These are phyloP conservation scores for Glomeris maerens DNA, from an alignment of 1,140 invertebrate genomes.

Conservation along the genomic window DNA sequence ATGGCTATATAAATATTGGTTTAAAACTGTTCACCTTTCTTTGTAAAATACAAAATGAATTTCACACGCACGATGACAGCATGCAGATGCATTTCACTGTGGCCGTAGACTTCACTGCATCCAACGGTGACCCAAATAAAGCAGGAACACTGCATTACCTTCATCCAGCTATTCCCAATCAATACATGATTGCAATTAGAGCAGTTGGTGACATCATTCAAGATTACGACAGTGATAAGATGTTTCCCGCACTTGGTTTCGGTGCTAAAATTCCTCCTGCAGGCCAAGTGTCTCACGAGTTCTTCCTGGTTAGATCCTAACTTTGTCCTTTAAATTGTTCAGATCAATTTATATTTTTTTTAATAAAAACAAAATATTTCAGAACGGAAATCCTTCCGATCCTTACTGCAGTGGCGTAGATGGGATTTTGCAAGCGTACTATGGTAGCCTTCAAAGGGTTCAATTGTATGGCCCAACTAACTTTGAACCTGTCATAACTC, in stretches of 20 bases:
- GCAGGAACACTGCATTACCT: conserved; percentile 39
- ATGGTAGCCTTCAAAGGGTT: conserved; percentile 32
- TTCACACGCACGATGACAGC: background rate
- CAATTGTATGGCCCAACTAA: conserved; percentile 39
- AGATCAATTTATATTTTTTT: too few relatives aligned
- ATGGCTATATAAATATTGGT: background rate
- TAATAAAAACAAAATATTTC: too few relatives aligned
- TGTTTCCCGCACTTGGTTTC: conserved; percentile 38
- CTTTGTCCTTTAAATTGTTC: too few relatives aligned
- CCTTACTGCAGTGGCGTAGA: conserved; percentile 40
- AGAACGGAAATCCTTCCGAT: conserved; percentile 40
- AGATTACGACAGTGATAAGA: conserved; percentile 32
- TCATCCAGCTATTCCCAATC: conserved; percentile 30
- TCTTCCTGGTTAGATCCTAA: too few relatives aligned
- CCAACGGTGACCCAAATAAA: conserved; percentile 41
- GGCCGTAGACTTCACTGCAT: conserved; percentile 52
- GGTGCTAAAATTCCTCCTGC: conserved; percentile 38
- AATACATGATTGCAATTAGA: conserved; percentile 39
- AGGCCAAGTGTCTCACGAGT: conserved; percentile 34
- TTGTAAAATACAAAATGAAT: background rate
- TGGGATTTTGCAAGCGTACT: background rate
- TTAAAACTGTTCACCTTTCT: background rate
- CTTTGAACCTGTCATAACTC: conserved; percentile 36
- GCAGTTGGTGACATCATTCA: conserved; percentile 43
- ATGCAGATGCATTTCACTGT: conserved; percentile 44